Percentiles rank a stretch among this genome's conserved stretches.
Evolutionary conservation across 1,140 invertebrate species (phyloP).

Genomic region (Cheumatopsyche charites): DNA sequence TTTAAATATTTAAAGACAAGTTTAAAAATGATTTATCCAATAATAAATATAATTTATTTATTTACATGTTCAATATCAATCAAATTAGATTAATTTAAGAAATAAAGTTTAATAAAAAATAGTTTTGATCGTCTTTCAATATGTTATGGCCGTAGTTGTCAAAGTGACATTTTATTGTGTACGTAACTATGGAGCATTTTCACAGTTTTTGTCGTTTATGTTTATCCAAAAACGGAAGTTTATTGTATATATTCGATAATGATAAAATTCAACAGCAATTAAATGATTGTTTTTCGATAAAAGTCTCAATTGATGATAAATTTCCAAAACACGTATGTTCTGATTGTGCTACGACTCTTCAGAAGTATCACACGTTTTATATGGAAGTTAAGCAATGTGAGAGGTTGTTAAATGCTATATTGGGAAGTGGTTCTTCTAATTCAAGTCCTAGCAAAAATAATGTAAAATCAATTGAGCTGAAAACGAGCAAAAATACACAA

Average conservation of each 20-base stretch:
- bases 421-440: slow-evolving; percentile 17
- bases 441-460: not conserved
- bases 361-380: slow-evolving; percentile 41
- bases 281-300: slow-evolving; percentile 39
- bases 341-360: slow-evolving; percentile 34
- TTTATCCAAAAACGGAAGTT: slow-evolving; percentile 26
- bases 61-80: not conserved
- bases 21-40: no score
- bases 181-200: slow-evolving; percentile 10
- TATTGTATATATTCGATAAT: slow-evolving; percentile 39
- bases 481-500: not conserved
- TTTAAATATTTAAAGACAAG: no score
- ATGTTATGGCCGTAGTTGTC: not conserved
- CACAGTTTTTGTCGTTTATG: slow-evolving; percentile 40
- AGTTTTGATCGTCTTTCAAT: not conserved
- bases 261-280: slow-evolving; percentile 34
- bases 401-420: slow-evolving; percentile 22
- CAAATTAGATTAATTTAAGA: not conserved
- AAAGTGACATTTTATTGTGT: slow-evolving; percentile 2
- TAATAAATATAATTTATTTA: no score
- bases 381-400: slow-evolving; percentile 39
- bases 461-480: not conserved
- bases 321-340: slow-evolving; percentile 43
- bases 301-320: slow-evolving; percentile 39
- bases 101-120: not conserved